Percentiles rank a stretch among this genome's conserved stretches.
These are phyloP conservation scores for Centropus bengalensis DNA, from an alignment of 2,113 vertebrate genomes.

Conservation along the genomic window DNA sequence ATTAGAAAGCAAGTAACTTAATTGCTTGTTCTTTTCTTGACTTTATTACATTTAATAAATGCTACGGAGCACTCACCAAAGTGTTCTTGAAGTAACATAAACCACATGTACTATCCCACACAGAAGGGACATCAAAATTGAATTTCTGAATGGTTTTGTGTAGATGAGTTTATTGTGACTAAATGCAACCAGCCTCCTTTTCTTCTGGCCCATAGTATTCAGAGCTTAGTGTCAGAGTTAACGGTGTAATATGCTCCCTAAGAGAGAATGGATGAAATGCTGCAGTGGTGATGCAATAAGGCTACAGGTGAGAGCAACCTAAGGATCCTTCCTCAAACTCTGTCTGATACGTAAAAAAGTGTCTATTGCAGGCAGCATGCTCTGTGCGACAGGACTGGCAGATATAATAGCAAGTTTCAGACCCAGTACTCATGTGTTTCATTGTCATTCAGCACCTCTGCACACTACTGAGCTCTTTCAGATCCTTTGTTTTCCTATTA, in stretches of 20 bases:
- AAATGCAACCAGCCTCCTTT: background rate
- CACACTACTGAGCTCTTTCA: background rate
- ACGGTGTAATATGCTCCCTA: rapidly evolving
- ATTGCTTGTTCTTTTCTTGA: conserved; percentile 24
- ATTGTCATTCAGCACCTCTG: background rate
- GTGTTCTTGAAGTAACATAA: background rate
- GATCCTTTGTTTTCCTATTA: background rate
- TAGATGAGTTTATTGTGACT: background rate
- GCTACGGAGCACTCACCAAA: background rate
- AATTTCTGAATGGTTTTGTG: background rate
- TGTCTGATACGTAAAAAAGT: background rate
- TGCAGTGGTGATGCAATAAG: rapidly evolving
- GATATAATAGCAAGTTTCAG: background rate
- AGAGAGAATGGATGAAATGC: background rate
- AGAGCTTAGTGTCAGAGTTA: background rate
- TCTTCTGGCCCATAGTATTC: background rate
- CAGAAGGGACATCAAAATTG: background rate
- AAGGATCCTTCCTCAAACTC: background rate
- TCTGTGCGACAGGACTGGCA: background rate
- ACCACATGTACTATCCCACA: conserved; percentile 1
- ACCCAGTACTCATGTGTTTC: rapidly evolving
- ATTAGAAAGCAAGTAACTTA: conserved; percentile 30
- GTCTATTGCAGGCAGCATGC: background rate
- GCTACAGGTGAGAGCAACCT: background rate
- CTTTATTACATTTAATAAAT: conserved; percentile 13